Conservation (phyloP, 2,113 vertebrate species). For the Dicaeum eximium region DNA sequence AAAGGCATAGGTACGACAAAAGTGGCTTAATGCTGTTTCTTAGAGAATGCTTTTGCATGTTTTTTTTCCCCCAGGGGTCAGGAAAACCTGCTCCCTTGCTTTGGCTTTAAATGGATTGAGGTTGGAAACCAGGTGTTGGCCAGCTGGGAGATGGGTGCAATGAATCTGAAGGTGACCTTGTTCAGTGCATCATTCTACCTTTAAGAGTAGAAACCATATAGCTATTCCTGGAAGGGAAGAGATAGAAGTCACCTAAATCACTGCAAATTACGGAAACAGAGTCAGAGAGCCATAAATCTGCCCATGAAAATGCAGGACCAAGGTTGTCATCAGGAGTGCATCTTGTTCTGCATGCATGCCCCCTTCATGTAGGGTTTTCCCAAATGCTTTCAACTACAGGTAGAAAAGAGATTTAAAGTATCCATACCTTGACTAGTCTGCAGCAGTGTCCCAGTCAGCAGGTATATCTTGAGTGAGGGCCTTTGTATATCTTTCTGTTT, state of each 20-base stretch:
- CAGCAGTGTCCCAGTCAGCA: background rate
- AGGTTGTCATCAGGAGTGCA: background rate
- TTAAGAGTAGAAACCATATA: background rate
- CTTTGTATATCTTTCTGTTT: background rate
- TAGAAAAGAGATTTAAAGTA: background rate
- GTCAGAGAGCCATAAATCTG: background rate
- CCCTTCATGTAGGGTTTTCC: background rate
- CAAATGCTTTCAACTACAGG: background rate
- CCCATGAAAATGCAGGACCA: background rate
- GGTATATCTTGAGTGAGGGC: background rate
- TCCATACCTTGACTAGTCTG: background rate
- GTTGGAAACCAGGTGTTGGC: background rate
- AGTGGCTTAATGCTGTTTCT: background rate
- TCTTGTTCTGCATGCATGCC: background rate
- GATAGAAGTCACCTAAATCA: background rate
- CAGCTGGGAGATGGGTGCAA: background rate
- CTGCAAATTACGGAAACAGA: background rate
- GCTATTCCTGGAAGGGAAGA: background rate
- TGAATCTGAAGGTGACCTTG: background rate
- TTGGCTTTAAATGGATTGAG: background rate
- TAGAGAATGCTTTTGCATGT: background rate
- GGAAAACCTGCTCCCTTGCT: background rate
- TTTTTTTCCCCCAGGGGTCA: background rate
- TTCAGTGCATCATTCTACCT: fast-evolving
- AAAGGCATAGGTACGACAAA: constrained; percentile 76